These are phyloP conservation scores for Acanthurus leucopareius DNA, from an alignment of 2,797 vertebrate genomes.

Conservation along the genomic window DNA sequence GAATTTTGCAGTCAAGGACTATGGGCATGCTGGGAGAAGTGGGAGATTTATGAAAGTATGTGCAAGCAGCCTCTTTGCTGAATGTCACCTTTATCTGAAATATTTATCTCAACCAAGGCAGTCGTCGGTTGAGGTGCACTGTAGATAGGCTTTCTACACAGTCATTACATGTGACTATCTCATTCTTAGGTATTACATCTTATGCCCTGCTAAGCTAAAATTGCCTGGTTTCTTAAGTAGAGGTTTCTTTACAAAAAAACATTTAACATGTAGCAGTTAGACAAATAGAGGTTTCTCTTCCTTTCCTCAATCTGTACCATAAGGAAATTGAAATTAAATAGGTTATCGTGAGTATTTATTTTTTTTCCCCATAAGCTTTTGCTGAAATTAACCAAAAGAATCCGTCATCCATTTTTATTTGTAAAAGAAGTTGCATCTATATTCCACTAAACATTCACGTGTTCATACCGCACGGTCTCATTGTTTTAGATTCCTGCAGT, in stretches of 20 bases:
- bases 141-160: conserved; percentile 2
- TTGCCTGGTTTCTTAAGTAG: not conserved
- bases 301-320: not conserved
- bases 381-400: not conserved
- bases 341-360: not conserved
- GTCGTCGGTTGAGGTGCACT: conserved; percentile 22
- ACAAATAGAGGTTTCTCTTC: not conserved
- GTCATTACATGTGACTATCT: not conserved
- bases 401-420: conserved; percentile 29
- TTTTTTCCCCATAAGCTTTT: conserved; percentile 1
- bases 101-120: conserved; percentile 38
- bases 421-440: conserved; percentile 35
- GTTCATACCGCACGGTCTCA: conserved; percentile 21
- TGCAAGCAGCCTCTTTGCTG: conserved; percentile 36
- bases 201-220: not conserved
- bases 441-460: conserved; percentile 12
- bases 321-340: not conserved
- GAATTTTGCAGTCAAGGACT: conserved; percentile 45
- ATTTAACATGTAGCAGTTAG: not conserved
- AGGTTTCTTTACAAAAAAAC: not conserved
- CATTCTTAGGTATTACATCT: not conserved
- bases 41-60: conserved; percentile 44
- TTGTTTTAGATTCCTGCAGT: conserved; percentile 69
- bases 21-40: conserved; percentile 41
- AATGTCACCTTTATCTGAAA: conserved; percentile 52